These are phyloP conservation scores for Sula dactylatra DNA, from an alignment of 2,113 vertebrate species.

Conservation along the genomic window DNA sequence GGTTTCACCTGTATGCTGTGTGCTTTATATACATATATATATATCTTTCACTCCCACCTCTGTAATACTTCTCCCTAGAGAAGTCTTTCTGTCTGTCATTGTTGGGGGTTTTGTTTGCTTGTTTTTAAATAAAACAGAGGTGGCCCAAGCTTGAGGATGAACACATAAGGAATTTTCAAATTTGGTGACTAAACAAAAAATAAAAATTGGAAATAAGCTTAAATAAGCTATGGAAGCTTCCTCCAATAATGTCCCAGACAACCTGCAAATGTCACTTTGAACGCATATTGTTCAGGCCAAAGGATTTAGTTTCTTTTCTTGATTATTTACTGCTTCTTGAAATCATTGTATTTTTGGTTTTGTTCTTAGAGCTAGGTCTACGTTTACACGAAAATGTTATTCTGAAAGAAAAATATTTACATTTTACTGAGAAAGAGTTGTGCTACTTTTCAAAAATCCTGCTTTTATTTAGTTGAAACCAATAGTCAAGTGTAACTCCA, in stretches of 20 bases:
- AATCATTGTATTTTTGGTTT: not conserved
- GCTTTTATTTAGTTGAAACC: not conserved
- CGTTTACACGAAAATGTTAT: not conserved
- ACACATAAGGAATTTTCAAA: not conserved
- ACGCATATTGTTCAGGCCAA: not conserved
- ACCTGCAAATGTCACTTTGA: not conserved
- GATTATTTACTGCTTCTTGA: not conserved
- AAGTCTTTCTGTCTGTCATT: not conserved
- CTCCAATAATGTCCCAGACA: not conserved
- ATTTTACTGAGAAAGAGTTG: not conserved
- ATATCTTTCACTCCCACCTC: not conserved
- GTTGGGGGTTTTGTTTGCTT: not conserved
- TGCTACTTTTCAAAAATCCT: not conserved
- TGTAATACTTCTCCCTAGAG: not conserved
- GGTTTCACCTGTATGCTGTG: not conserved
- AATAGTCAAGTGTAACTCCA: not conserved
- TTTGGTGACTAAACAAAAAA: not conserved
- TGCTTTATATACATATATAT: not conserved
- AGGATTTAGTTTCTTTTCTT: not conserved
- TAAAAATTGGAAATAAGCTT: not conserved
- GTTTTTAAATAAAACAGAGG: not conserved
- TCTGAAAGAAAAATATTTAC: conserved; percentile 17
- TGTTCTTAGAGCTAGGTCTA: not conserved
- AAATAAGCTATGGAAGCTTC: not conserved
- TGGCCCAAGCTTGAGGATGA: not conserved